Evolutionary conservation across 2,797 vertebrate genomes (phyloP).

Genomic region (Novumbra hubbsi): DNA sequence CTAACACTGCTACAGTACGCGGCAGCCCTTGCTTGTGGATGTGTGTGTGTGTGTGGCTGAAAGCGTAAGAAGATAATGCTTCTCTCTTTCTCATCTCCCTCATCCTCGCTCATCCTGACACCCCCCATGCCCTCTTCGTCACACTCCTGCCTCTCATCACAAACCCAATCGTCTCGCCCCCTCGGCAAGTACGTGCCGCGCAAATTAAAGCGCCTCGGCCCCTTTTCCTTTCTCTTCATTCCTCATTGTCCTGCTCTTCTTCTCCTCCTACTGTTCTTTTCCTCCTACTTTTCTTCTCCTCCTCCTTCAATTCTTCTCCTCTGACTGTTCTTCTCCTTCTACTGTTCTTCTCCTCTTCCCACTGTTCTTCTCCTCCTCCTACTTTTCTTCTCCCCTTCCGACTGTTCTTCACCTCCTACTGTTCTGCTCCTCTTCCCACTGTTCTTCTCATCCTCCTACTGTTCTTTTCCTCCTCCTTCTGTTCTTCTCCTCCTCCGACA

Average conservation of each 20-base stretch:
- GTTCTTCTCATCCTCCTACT: too few species aligned
- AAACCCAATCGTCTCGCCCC: slow-evolving; percentile 79
- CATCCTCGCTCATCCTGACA: slow-evolving; percentile 73
- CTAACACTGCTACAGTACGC: slow-evolving; percentile 48
- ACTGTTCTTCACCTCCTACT: too few species aligned
- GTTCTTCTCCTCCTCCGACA: too few species aligned
- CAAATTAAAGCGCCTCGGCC: slow-evolving; percentile 73
- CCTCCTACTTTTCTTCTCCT: too few species aligned
- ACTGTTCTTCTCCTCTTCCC: too few species aligned
- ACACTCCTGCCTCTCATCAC: slow-evolving; percentile 77
- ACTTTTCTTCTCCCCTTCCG: too few species aligned
- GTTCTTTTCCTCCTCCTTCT: too few species aligned
- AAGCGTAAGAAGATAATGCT: slow-evolving; percentile 62
- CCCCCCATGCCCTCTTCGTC: slow-evolving; percentile 73
- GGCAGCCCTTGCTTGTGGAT: slow-evolving; percentile 17
- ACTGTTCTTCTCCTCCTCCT: too few species aligned
- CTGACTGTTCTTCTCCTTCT: too few species aligned
- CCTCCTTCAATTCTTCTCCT: too few species aligned
- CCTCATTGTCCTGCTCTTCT: slow-evolving; percentile 42
- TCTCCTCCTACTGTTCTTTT: slow-evolving; percentile 49
- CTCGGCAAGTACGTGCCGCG: slow-evolving; percentile 74
- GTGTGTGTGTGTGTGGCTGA: slow-evolving; percentile 40
- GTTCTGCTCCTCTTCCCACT: too few species aligned
- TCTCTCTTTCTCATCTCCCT: slow-evolving; percentile 72
- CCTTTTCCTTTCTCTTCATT: slow-evolving; percentile 58